Percentiles rank a stretch among this genome's conserved stretches.
These are phyloP conservation scores for Rhea pennata DNA, from an alignment of 2,113 vertebrate species.

Conservation along the genomic window DNA sequence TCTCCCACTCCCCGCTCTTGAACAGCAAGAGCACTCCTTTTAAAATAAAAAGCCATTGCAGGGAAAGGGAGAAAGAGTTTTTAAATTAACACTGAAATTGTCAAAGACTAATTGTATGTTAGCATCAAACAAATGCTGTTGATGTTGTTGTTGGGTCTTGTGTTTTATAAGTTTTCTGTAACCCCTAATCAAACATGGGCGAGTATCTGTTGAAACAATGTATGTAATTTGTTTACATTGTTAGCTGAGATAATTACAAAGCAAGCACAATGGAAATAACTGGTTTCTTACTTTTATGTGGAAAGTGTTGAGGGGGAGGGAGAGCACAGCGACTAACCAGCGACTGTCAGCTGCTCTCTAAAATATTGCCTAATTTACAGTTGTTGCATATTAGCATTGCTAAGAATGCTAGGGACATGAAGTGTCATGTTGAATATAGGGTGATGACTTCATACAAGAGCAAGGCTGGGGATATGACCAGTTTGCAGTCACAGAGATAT, in stretches of 20 bases:
- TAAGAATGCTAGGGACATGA: constrained; percentile 77
- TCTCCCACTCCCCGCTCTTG: constrained; percentile 47
- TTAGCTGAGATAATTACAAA: constrained; percentile 84
- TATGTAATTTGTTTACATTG: constrained; percentile 83
- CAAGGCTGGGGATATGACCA: constrained; percentile 82
- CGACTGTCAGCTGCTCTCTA: constrained; percentile 71
- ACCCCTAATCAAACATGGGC: constrained; percentile 80
- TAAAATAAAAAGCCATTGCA: constrained; percentile 59
- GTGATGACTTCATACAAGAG: constrained; percentile 89
- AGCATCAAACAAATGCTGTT: constrained; percentile 72
- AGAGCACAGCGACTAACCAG: constrained; percentile 64
- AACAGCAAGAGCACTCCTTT: constrained; percentile 44
- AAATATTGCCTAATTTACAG: constrained; percentile 76
- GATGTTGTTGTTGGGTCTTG: constrained; percentile 62
- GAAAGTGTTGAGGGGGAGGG: constrained; percentile 30
- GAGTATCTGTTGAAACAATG: constrained; percentile 75
- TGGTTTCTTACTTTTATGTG: constrained; percentile 73
- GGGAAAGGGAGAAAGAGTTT: constrained; percentile 30
- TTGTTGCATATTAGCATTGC: constrained; percentile 74
- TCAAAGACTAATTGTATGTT: constrained; percentile 79
- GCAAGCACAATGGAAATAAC: constrained; percentile 77
- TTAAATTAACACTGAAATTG: constrained; percentile 75
- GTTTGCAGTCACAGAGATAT: constrained; percentile 83
- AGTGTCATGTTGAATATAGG: constrained; percentile 81
- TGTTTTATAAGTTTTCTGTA: constrained; percentile 78